A percentile compares a stretch with the other conserved stretches of the same genome.
Conservation (phyloP, 2,888 invertebrate genomes). For the Enoplolaimus lenunculus region DNA sequence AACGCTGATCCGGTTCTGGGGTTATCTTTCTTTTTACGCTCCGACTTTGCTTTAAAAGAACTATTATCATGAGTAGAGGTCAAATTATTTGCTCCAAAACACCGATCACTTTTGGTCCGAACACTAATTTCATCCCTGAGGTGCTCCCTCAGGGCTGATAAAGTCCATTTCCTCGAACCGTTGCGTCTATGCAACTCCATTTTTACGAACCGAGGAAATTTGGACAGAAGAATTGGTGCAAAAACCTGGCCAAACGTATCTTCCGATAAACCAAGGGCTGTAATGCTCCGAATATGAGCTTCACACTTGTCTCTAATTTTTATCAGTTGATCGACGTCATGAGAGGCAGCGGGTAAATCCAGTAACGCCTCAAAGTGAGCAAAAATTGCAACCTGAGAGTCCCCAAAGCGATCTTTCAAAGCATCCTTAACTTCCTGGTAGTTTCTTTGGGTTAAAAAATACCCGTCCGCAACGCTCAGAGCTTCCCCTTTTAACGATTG, state of each 20-base stretch:
- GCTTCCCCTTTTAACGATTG: background rate
- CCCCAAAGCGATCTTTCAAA: conserved; percentile 5
- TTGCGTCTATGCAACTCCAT: conserved; percentile 1
- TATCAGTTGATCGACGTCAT: background rate
- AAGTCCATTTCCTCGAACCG: background rate
- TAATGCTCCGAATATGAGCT: background rate
- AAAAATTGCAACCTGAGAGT: background rate
- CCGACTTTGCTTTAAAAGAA: background rate
- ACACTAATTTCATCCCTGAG: conserved; percentile 4
- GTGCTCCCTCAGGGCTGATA: background rate
- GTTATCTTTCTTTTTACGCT: background rate
- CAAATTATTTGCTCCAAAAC: background rate
- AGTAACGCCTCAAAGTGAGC: conserved; percentile 5
- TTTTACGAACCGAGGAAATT: background rate
- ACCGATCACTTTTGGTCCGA: background rate
- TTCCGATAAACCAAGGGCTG: conserved; percentile 2
- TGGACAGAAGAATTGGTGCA: background rate
- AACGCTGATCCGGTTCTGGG: background rate
- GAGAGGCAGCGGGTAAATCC: background rate
- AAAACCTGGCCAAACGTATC: conserved; percentile 1
- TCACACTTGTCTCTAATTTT: background rate
- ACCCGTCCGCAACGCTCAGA: background rate
- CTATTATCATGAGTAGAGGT: background rate
- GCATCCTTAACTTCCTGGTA: background rate
- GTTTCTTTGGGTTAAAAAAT: background rate